These are phyloP conservation scores for Pterobdella sp. DNA, from an alignment of 2,888 invertebrate species.

Conservation along the genomic window DNA sequence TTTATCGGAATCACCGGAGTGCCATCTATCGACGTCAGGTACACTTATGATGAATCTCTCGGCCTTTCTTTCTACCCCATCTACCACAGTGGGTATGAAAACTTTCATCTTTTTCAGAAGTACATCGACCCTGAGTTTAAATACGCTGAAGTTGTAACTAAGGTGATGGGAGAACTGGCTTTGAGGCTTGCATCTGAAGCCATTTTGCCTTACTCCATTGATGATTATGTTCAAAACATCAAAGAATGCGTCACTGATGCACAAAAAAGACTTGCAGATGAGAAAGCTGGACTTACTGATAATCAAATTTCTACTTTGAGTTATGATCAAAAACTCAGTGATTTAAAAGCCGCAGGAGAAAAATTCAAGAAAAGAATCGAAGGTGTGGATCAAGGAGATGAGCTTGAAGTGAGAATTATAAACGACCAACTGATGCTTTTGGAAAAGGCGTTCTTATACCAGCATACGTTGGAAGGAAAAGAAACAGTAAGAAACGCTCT, in stretches of 20 bases:
- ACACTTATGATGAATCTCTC: conserved; percentile 40
- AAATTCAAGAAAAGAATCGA: background rate
- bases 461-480: conserved; percentile 6
- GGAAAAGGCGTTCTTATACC: conserved; percentile 14
- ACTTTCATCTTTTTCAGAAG: conserved; percentile 45
- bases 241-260: background rate
- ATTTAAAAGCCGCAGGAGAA: background rate
- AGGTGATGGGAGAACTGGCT: conserved; percentile 15
- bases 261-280: background rate
- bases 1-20: conserved; percentile 52
- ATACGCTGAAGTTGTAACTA: conserved; percentile 3
- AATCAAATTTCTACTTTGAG: background rate
- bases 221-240: conserved; percentile 3
- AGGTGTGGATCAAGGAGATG: background rate
- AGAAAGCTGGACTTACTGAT: background rate
- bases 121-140: conserved; percentile 46
- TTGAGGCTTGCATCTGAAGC: conserved; percentile 8
- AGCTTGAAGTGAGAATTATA: background rate
- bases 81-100: conserved; percentile 52
- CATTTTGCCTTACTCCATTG: conserved; percentile 17
- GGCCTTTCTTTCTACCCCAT: conserved; percentile 46
- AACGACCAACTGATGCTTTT: conserved; percentile 15
- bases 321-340: background rate
- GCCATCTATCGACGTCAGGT: conserved; percentile 52
- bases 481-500: conserved; percentile 11